Conservation (phyloP, 2,113 vertebrate species). For the Psittacara wagleri region DNA sequence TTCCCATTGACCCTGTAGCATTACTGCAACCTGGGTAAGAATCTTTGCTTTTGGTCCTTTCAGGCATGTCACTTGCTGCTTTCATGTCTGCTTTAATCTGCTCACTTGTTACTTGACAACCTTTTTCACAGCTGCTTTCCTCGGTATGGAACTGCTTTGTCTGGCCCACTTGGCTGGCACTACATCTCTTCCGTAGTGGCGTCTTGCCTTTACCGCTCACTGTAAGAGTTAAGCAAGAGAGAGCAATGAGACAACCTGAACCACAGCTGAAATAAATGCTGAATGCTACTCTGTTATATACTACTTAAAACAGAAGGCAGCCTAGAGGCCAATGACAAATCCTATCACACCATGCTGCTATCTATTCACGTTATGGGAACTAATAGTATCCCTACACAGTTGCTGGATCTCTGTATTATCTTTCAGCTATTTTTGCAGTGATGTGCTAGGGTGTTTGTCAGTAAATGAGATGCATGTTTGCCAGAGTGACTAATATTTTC, state of each 20-base stretch:
- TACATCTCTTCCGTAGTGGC: constrained; percentile 86
- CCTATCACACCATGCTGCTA: neutral
- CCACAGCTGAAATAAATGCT: neutral
- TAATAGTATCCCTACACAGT: neutral
- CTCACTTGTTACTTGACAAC: constrained; percentile 97
- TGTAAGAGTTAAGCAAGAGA: constrained; percentile 43
- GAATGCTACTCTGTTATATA: neutral
- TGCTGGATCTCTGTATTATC: neutral
- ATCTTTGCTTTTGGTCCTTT: constrained; percentile 81
- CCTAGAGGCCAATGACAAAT: neutral
- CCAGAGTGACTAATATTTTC: neutral
- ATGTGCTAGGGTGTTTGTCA: neutral
- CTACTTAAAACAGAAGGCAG: neutral
- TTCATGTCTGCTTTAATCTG: constrained; percentile 99
- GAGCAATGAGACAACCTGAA: neutral
- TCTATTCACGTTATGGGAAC: neutral
- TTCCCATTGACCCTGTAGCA: constrained; percentile 49
- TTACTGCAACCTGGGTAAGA: constrained; percentile 67
- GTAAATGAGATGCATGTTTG: neutral
- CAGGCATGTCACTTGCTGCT: constrained; percentile 87
- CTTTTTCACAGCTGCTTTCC: constrained; percentile 92
- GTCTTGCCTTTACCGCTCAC: constrained; percentile 95
- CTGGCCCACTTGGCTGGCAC: constrained; percentile 66
- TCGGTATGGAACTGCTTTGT: constrained; percentile 72
- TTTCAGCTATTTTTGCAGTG: neutral